Evolutionary conservation across 2,797 vertebrate genomes (phyloP).

Genomic region (Siniperca undulata): DNA sequence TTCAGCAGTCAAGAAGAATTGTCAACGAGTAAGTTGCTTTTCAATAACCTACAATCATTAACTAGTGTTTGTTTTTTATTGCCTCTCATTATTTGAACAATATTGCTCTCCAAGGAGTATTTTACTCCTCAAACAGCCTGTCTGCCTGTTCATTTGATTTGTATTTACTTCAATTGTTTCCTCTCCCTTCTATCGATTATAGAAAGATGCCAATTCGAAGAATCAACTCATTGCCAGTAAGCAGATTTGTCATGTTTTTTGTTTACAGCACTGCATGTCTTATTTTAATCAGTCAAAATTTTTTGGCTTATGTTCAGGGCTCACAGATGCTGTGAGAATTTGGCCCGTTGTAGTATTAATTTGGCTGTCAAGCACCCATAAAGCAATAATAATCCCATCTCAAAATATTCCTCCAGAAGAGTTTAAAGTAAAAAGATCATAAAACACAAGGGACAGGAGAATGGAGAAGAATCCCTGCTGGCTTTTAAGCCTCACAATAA

Average conservation of each 20-base stretch:
- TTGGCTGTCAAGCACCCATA: not conserved
- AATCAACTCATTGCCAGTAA: slow-evolving; percentile 90
- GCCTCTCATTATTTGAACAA: not conserved
- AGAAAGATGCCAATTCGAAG: slow-evolving; percentile 86
- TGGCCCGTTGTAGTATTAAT: not conserved
- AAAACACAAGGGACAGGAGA: not conserved
- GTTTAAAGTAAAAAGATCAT: not conserved
- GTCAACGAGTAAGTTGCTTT: slow-evolving; percentile 84
- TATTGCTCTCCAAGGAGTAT: not conserved
- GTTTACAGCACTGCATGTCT: not conserved
- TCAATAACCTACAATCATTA: not conserved
- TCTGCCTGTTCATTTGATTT: not conserved
- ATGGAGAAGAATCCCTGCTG: not conserved
- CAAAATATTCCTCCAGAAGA: not conserved
- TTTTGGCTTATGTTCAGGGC: not conserved
- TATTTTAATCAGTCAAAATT: not conserved
- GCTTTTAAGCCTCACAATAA: not conserved
- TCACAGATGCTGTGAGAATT: not conserved
- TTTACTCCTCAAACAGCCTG: not conserved
- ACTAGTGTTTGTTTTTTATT: not conserved
- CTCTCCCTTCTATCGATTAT: slow-evolving; percentile 55
- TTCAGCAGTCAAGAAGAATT: slow-evolving; percentile 76
- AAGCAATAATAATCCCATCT: not conserved
- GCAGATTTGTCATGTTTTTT: slow-evolving; percentile 43
- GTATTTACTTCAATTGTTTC: slow-evolving; percentile 19